Percentiles rank a stretch among this genome's conserved stretches.
Evolutionary conservation across 2,113 vertebrate genomes (phyloP).

Genomic region (Capreolus pygargus): DNA sequence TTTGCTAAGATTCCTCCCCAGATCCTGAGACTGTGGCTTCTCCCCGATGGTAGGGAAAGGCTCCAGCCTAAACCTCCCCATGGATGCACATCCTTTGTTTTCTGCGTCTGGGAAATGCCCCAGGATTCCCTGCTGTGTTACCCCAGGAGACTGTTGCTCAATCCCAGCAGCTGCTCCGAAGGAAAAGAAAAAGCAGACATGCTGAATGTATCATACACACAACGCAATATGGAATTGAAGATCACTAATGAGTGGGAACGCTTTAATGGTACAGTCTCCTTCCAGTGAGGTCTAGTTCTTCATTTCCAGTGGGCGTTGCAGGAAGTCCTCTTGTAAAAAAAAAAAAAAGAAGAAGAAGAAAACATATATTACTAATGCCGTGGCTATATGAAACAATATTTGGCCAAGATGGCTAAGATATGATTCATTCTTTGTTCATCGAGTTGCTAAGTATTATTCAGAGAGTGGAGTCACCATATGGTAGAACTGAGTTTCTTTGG

Average conservation of each 20-base stretch:
- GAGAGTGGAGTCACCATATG: slow-evolving; percentile 78
- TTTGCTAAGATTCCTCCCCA: neutral
- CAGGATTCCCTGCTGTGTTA: slow-evolving; percentile 68
- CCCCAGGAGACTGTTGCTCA: slow-evolving; percentile 67
- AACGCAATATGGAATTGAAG: slow-evolving; percentile 3
- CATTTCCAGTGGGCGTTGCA: slow-evolving; percentile 80
- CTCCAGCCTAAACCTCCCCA: neutral
- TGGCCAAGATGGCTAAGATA: slow-evolving; percentile 81
- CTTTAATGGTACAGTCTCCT: slow-evolving; percentile 46
- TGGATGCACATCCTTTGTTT: slow-evolving; percentile 49
- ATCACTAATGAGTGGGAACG: neutral
- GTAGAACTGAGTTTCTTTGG: slow-evolving; percentile 40
- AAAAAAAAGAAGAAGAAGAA: slow-evolving; percentile 53
- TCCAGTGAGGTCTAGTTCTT: slow-evolving; percentile 78
- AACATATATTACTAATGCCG: slow-evolving; percentile 82
- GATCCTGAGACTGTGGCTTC: neutral
- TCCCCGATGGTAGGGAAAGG: neutral
- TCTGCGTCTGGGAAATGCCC: slow-evolving; percentile 61
- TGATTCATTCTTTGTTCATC: slow-evolving; percentile 82
- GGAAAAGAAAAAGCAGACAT: slow-evolving; percentile 46
- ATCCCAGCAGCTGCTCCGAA: slow-evolving; percentile 63
- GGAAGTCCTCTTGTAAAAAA: slow-evolving; percentile 80
- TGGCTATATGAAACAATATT: slow-evolving; percentile 84
- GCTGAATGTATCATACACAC: slow-evolving; percentile 39
- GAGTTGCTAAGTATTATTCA: slow-evolving; percentile 82